Base-by-base conservation (phyloP, 2,888 invertebrate species). In the Dioctria rufipes region DNA sequence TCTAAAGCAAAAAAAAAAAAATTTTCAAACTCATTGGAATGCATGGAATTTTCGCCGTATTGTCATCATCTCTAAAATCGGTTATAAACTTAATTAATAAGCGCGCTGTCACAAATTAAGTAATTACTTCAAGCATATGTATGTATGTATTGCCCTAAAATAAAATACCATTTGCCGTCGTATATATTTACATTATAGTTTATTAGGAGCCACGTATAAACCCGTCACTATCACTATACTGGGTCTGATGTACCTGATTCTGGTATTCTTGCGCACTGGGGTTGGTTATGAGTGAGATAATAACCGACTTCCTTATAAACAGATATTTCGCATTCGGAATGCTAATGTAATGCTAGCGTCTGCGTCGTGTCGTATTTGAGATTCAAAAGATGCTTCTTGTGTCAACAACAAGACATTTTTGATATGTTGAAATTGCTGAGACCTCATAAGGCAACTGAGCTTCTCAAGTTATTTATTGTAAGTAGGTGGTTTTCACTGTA, bases 251-350 rank as follows among this genome's bases (percentile, higher is more conserved):
- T 0, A 3, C 9, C 37, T 25, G 25, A 25, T 25, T 25, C 25
- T 25, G 25, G 25, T 25, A 25, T 25, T 25, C 25, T 25, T 25
- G 2, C 25, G 2, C 25, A 25, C 25, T 25, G 25, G 25, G 25
- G 25, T 25, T 58, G 73, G 40, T 58, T 73, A 58, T 58, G 73
- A 73, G 58, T 58, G 73, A 73, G 73, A 60, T 73, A 73, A 73
- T 73, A 73, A 73, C 73, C 60, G 25, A 73, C 73, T 73, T 73
- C 60, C 73, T 73, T 73, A 73, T 60, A 73, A 61, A 73, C 58
- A 73, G 58, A 73, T 2, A 60, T 11, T 54, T 73, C 58, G 60
- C 73, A 73, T 73, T 73, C 58, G 42, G 73, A 73, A 73, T 73
- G 73, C 73, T 73, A 73, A 58, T 58, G 25, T 25, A 11, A 51